Evolutionary conservation across 1,140 invertebrate genomes (phyloP), one percentile per base, ranked within the genome.

Genomic region (Latrodectus geometricus): DNA sequence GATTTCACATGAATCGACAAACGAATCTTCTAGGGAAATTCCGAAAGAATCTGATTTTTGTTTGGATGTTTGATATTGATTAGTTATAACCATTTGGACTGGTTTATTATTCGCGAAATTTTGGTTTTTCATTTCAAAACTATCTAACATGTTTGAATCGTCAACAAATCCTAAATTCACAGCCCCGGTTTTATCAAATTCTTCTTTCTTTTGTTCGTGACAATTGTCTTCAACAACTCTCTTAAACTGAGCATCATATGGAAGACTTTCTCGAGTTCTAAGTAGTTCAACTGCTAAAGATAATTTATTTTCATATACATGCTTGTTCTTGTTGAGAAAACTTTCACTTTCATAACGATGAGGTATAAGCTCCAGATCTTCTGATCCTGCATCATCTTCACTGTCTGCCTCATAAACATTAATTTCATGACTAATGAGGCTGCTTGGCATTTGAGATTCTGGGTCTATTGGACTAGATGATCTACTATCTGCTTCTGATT

Each of bases 221-320:
- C n/a, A n/a, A 65, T 65, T 80, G 4, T 84, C 84, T 11, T 50
- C 78, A 9, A 75, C 74, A 2, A 89, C 48, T 54, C 77, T 84
- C 61, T 89, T 89, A 61, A 89, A 88, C 20, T 89, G 80, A 15
- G 74, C 75, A 80, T 89, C 88, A 61, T 89, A 89, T 15, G 88
- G 88, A 61, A 89, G 85, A 68, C 66, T 78, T 72, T 89, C 88
- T 61, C 86, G 54, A 0, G 88, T 88, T 54, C 82, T 50, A n/a
- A 89, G 69, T 0, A 89, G 78, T 48, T 89, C 88, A n/a, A 88
- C 84, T 0, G 88, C 88, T 21, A 89, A 79, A 5, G 88, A 89
- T 14, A 89, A 68, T 66, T 79, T 87, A 61, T 88, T 89, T 8
- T 88, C 83, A 49, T 88, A 88, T 8, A 88, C n/a, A 73, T 88